Percentiles rank a stretch among this genome's conserved stretches.
These are phyloP conservation scores for Macropis europaea DNA, from an alignment of 2,888 invertebrate species.

Conservation along the genomic window DNA sequence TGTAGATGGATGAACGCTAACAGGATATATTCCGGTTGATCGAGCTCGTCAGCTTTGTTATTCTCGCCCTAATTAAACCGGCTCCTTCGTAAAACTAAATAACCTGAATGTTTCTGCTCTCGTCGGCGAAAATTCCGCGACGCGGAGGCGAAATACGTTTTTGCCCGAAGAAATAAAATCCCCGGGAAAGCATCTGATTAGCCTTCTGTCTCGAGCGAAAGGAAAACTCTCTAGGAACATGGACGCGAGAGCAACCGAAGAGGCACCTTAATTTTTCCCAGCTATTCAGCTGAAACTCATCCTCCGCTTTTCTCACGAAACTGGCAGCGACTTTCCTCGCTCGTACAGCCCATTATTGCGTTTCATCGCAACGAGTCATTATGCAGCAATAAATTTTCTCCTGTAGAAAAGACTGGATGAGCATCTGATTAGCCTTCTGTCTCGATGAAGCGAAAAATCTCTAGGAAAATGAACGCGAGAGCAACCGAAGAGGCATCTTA, in stretches of 20 bases:
- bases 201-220: conserved; percentile 31
- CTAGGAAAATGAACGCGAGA: neutral
- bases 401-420: neutral
- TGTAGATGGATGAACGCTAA: conserved; percentile 22
- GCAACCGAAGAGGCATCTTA: conserved; percentile 27
- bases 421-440: conserved; percentile 53
- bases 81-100: neutral
- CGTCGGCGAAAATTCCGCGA: too few relatives aligned
- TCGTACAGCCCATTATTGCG: conserved; percentile 16
- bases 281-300: conserved; percentile 5
- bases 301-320: neutral
- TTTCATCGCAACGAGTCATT: conserved; percentile 33
- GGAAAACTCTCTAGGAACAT: conserved; percentile 5
- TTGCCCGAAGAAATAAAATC: neutral
- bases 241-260: neutral
- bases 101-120: too few relatives aligned
- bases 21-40: conserved; percentile 15
- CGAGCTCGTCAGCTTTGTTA: neutral
- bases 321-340: conserved; percentile 8
- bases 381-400: conserved; percentile 34
- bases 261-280: conserved; percentile 43
- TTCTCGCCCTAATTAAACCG: conserved; percentile 3
- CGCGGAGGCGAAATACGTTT: conserved; percentile 22
- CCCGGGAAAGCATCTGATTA: conserved; percentile 46
- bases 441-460: conserved; percentile 15